Evolutionary conservation across 2,113 vertebrate species (phyloP), one percentile per base, ranked within the genome.

Genomic region (Bubo bubo): DNA sequence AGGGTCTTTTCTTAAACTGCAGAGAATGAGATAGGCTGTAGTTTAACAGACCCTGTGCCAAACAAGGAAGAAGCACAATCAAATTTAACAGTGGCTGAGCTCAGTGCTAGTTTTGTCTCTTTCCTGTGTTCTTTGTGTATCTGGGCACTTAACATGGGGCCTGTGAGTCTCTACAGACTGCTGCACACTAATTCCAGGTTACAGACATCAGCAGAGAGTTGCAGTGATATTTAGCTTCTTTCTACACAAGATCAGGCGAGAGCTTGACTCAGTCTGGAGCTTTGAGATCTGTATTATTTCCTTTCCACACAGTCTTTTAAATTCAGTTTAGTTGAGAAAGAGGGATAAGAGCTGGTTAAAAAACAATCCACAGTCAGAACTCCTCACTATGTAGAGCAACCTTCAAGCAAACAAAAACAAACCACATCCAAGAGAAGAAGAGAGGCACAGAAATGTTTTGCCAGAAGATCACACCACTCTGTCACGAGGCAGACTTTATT

Each of bases 401-500:
- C 41, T 86, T 67, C 20, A 47, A 35, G 43, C 39, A 30, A n/a
- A 27, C 28, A 32, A 66, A 52, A 9, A 8, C 27, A 45, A 21
- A 70, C 39, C 27, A 23, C 12, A 20, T 35, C 43, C 37, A 64
- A 2, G 6, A 71, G 73, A 39, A 80, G 50, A 68, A 67, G 2
- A 66, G 23, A 3, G 50, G 37, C 32, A 52, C 1, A 39, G 50
- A 53, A 53, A 17, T 8, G 17, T 37, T 73, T 62, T 45, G 6
- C 12, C 39, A 81, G 60, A 74, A 71, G 41, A 85, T 23, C 1
- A 6, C 50, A 56, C 26, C 62, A 19, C 5, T 64, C 73, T 67
- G 21, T 77, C 14, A 39, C 52, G 81, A 89, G 67, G 56, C 66
- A 94, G 66, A 45, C 60, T 98, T 98, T 97, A 98, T 98, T 98